A percentile compares a stretch with the other conserved stretches of the same genome.
These are phyloP conservation scores for human (Homo sapiens) DNA, from an alignment of 2,113 vertebrate species.

Conservation along the genomic window GRCh38 chr3:107056001-107056500, in stretches of 20 bases:
- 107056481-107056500: slow-evolving; percentile 84
- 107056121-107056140: not conserved
- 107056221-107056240: not conserved
- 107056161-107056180: not conserved
- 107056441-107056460: slow-evolving; percentile 73
- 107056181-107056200: slow-evolving; percentile 40
- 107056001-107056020: not conserved
- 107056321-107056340: slow-evolving; percentile 36
- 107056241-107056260: slow-evolving; percentile 52
- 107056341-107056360: slow-evolving; percentile 53
- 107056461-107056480: slow-evolving; percentile 82
- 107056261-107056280: slow-evolving; percentile 41
- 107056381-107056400: slow-evolving; percentile 69
- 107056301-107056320: slow-evolving; percentile 53
- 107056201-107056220: not conserved
- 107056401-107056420: slow-evolving; percentile 69
- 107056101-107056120: not conserved
- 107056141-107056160: not conserved
- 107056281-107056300: slow-evolving; percentile 56
- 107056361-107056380: slow-evolving; percentile 67
- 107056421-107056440: slow-evolving; percentile 80
- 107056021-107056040: not conserved
- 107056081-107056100: not conserved
- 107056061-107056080: not conserved
- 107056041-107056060: not conserved